Percentiles rank a stretch among this genome's conserved stretches.
Conservation (phyloP, 92 coral and sea anemone species). For the Parazoanthus swiftii region DNA sequence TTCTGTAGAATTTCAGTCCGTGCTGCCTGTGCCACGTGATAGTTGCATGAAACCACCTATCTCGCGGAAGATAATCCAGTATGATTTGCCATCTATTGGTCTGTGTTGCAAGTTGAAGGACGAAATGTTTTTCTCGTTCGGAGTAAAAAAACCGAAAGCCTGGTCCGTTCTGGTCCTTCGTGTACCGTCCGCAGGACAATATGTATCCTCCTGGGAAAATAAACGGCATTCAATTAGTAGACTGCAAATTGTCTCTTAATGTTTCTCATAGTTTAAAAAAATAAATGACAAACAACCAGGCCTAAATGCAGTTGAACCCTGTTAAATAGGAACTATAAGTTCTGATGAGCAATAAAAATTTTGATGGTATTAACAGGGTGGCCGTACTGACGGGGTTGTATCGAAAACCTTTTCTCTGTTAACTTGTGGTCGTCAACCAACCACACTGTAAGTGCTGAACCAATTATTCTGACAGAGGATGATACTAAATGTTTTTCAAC, state of each 20-base stretch:
- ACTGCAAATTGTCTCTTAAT: neutral
- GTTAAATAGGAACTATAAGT: too few species aligned
- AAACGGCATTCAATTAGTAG: neutral
- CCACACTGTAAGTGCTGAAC: too few species aligned
- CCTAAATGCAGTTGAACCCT: too few species aligned
- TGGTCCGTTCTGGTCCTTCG: conserved; percentile 64
- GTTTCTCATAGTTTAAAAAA: too few species aligned
- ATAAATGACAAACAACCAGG: too few species aligned
- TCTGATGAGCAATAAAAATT: too few species aligned
- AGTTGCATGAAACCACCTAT: conserved; percentile 84
- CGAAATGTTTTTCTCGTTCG: conserved; percentile 47
- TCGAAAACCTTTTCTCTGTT: too few species aligned
- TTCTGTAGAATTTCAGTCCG: conserved; percentile 84
- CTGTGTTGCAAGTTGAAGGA: conserved; percentile 75
- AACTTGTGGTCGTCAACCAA: too few species aligned
- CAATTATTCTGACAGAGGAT: too few species aligned
- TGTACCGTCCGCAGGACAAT: conserved; percentile 79
- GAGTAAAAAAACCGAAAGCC: conserved; percentile 73
- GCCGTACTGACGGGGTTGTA: too few species aligned
- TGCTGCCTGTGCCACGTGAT: conserved; percentile 73
- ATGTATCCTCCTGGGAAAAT: conserved; percentile 72
- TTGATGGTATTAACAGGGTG: too few species aligned
- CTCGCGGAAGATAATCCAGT: conserved; percentile 59
- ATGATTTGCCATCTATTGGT: conserved; percentile 68
- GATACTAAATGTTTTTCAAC: too few species aligned